These are phyloP conservation scores for Ammodytes dubius DNA, from an alignment of 2,113 vertebrate species.

Conservation along the genomic window DNA sequence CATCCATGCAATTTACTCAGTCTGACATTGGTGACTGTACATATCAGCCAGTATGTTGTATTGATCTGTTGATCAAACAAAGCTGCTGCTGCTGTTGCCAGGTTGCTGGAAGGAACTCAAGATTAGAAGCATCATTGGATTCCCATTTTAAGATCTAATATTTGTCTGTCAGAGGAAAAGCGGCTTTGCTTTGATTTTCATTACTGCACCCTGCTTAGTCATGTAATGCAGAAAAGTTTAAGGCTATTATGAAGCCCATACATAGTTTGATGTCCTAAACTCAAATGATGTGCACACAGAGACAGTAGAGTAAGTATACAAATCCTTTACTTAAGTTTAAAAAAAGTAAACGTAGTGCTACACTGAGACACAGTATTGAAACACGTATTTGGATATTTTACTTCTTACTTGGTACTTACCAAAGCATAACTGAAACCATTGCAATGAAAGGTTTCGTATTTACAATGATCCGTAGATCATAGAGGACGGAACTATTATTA, in stretches of 20 bases:
- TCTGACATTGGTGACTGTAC: background rate
- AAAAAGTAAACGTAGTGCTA: background rate
- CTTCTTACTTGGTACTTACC: too few species aligned
- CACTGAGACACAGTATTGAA: background rate
- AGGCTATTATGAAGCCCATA: background rate
- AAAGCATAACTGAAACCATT: background rate
- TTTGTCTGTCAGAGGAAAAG: background rate
- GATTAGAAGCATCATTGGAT: background rate
- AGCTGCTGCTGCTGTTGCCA: background rate
- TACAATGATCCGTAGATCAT: background rate
- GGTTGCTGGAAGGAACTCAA: conserved; percentile 2
- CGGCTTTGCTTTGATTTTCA: background rate
- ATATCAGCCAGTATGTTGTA: conserved; percentile 2
- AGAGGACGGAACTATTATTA: background rate
- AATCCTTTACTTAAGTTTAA: background rate
- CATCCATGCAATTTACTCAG: background rate
- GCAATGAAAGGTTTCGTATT: background rate
- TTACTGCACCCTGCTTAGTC: background rate
- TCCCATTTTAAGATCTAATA: background rate
- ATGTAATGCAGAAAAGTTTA: background rate
- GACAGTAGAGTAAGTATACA: background rate
- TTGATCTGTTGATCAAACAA: conserved; percentile 8
- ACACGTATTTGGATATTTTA: background rate
- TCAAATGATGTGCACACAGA: background rate
- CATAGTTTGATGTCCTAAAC: background rate